These are phyloP conservation scores for Drosophila borealis DNA, from an alignment of 2,888 invertebrate genomes.

Conservation along the genomic window DNA sequence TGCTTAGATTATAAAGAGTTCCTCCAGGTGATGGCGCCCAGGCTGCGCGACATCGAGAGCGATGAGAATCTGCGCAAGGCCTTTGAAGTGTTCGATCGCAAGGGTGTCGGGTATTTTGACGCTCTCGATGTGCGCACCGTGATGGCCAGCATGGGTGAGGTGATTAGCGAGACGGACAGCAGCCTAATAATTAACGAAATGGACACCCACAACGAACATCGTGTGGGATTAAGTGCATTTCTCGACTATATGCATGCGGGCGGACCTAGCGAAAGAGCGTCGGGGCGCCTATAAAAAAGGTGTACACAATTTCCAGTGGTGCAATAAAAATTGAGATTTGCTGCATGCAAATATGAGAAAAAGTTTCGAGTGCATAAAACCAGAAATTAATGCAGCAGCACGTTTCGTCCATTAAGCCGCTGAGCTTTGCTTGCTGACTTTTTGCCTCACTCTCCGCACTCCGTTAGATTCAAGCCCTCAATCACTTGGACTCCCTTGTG, in stretches of 20 bases:
- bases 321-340: slow-evolving; percentile 62
- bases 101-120: slow-evolving; percentile 98
- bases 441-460: slow-evolving; percentile 32
- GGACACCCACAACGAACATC: slow-evolving; percentile 97
- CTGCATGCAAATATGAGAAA: slow-evolving; percentile 55
- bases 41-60: slow-evolving; percentile 99
- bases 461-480: neutral
- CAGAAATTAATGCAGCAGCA: slow-evolving; percentile 78
- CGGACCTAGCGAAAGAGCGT: neutral
- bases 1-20: slow-evolving; percentile 98
- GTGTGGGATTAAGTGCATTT: slow-evolving; percentile 91
- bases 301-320: slow-evolving; percentile 15
- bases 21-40: slow-evolving; percentile 99
- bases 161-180: slow-evolving; percentile 98
- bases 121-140: slow-evolving; percentile 98
- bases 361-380: slow-evolving; percentile 62
- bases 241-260: slow-evolving; percentile 84
- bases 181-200: slow-evolving; percentile 99
- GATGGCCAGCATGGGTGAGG: slow-evolving; percentile 99
- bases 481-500: slow-evolving; percentile 2
- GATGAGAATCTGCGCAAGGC: slow-evolving; percentile 95
- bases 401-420: slow-evolving; percentile 76
- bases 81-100: slow-evolving; percentile 92
- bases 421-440: slow-evolving; percentile 74
- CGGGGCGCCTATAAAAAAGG: neutral